Percentiles rank a stretch among this genome's conserved stretches.
Evolutionary conservation across 2,888 invertebrate genomes (phyloP).

Genomic region (Synanthedon formicaeformis): DNA sequence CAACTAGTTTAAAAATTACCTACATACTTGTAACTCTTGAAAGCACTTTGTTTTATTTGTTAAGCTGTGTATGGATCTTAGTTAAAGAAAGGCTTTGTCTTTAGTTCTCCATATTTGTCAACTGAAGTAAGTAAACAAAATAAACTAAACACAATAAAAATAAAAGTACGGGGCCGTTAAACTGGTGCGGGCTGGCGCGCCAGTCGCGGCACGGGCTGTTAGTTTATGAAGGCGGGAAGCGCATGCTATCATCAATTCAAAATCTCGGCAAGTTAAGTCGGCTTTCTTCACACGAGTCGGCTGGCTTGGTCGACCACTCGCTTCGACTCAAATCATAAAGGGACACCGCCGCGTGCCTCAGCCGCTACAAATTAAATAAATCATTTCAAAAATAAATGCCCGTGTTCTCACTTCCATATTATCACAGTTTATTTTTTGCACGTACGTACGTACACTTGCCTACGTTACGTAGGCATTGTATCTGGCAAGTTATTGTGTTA

Average conservation of each 20-base stretch:
- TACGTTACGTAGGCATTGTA: too few relatives aligned
- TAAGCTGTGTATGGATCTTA: too few relatives aligned
- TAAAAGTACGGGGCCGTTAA: neutral
- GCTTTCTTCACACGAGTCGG: constrained; percentile 9
- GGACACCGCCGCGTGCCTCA: neutral
- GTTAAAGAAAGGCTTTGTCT: too few relatives aligned
- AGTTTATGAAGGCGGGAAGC: constrained; percentile 9
- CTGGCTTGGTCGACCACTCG: constrained; percentile 1
- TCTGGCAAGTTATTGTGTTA: too few relatives aligned
- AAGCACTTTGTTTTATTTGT: too few relatives aligned
- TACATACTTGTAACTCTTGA: too few relatives aligned
- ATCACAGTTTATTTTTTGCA: too few relatives aligned
- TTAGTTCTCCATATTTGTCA: neutral
- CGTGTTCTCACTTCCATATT: too few relatives aligned
- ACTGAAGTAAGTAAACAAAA: neutral
- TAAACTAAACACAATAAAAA: neutral
- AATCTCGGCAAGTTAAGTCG: constrained; percentile 9
- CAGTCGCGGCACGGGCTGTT: constrained; percentile 2
- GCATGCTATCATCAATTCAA: constrained; percentile 10
- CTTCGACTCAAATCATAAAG: neutral
- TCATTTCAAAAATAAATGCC: neutral
- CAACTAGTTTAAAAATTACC: too few relatives aligned
- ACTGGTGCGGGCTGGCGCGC: constrained; percentile 2
- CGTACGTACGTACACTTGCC: too few relatives aligned
- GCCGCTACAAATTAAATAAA: neutral